These are phyloP conservation scores for Siniperca scherzeri DNA, from an alignment of 2,797 vertebrate genomes.

Conservation along the genomic window DNA sequence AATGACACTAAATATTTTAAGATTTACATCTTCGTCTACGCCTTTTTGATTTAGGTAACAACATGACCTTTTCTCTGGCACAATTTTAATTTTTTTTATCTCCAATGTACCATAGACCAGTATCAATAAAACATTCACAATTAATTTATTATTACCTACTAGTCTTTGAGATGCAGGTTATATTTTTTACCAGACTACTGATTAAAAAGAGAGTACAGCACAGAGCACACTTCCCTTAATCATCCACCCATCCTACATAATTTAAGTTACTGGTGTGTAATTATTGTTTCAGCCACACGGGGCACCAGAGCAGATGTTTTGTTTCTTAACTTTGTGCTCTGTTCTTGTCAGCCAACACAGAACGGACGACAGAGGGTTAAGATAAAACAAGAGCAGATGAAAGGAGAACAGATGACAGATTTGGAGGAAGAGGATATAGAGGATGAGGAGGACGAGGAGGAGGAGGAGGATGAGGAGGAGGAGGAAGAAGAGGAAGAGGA, in stretches of 20 bases:
- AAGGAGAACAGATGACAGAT: constrained; percentile 42
- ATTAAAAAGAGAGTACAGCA: not conserved
- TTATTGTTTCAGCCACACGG: not conserved
- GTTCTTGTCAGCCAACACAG: constrained; percentile 13
- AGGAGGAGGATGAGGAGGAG: not conserved
- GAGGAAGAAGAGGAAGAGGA: not conserved
- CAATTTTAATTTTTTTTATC: not conserved
- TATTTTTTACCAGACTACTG: not conserved
- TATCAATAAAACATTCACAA: not conserved
- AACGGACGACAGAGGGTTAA: constrained; percentile 55
- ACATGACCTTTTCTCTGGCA: not conserved
- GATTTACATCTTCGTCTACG: too few species aligned
- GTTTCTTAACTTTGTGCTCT: constrained; percentile 4
- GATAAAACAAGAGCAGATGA: constrained; percentile 50
- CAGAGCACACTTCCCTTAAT: not conserved
- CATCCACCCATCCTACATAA: too few species aligned
- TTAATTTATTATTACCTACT: not conserved
- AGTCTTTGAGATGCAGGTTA: not conserved
- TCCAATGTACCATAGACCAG: not conserved
- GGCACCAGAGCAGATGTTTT: not conserved
- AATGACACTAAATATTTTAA: too few species aligned
- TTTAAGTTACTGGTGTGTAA: not conserved
- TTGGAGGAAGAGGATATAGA: constrained; percentile 43
- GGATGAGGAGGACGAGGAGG: constrained; percentile 8
- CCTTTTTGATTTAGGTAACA: not conserved